A percentile compares a stretch with the other conserved stretches of the same genome.
Evolutionary conservation across 2,113 vertebrate species (phyloP).

Genomic region (Chauna torquata): DNA sequence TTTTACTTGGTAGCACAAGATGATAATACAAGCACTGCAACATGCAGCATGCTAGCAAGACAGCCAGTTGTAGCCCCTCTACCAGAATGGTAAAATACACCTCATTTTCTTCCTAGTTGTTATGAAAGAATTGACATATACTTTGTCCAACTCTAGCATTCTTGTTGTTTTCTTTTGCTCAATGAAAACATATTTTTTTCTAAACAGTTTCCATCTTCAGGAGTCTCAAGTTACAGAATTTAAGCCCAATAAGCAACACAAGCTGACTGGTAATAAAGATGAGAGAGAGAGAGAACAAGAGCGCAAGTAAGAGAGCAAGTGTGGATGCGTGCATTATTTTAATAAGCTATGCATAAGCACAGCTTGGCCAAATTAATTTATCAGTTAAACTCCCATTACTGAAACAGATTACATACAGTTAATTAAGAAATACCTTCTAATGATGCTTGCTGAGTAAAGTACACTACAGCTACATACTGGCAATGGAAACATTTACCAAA

Average conservation of each 20-base stretch:
- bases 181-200: background rate
- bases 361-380: conserved; percentile 12
- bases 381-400: background rate
- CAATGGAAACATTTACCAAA: background rate
- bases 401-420: background rate
- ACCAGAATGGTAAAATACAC: background rate
- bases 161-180: no score
- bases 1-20: background rate
- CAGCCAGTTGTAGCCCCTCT: background rate
- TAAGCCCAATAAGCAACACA: background rate
- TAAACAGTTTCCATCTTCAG: background rate
- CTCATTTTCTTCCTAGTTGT: background rate
- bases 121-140: background rate
- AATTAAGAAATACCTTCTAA: conserved; percentile 8
- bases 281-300: background rate
- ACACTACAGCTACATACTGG: fast-evolving
- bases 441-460: background rate
- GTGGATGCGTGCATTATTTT: background rate
- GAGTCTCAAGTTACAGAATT: background rate
- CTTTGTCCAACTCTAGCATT: background rate
- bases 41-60: background rate
- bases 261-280: background rate
- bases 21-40: background rate
- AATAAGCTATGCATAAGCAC: background rate
- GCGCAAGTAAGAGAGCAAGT: background rate